phyloP scores from a whole-genome alignment of 2,797 vertebrate species.

The Pipistrellus kuhlii region DNA sequence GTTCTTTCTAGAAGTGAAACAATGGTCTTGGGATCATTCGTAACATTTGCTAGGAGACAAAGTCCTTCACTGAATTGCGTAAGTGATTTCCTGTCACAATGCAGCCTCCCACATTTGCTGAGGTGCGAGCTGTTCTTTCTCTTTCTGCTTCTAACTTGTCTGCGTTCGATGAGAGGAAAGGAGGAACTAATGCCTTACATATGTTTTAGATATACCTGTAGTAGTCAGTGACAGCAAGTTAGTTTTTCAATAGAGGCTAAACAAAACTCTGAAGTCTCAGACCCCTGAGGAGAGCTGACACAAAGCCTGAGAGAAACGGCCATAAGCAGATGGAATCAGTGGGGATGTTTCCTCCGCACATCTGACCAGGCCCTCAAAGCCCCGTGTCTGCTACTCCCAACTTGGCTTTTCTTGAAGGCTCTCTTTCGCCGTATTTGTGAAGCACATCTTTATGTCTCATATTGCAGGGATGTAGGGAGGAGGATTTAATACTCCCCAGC shows the following conservation, averaged over 20 bases:
- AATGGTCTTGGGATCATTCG: neutral
- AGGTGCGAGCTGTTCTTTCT: neutral
- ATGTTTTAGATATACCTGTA: neutral
- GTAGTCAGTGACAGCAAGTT: neutral
- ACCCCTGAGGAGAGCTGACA: neutral
- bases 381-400: neutral
- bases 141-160: neutral
- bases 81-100: neutral
- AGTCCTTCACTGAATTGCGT: neutral
- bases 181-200: neutral
- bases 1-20: neutral
- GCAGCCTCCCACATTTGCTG: neutral
- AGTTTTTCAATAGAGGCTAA: neutral
- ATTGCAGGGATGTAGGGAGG: neutral
- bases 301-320: neutral
- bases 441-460: neutral
- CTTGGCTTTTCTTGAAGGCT: neutral
- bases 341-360: neutral
- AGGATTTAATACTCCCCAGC: neutral
- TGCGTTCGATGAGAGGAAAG: neutral
- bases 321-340: neutral
- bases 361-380: neutral
- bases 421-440: neutral
- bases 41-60: neutral
- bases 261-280: neutral